These are phyloP conservation scores for Heliconius himera DNA, from an alignment of 1,140 invertebrate species.

Conservation along the genomic window DNA sequence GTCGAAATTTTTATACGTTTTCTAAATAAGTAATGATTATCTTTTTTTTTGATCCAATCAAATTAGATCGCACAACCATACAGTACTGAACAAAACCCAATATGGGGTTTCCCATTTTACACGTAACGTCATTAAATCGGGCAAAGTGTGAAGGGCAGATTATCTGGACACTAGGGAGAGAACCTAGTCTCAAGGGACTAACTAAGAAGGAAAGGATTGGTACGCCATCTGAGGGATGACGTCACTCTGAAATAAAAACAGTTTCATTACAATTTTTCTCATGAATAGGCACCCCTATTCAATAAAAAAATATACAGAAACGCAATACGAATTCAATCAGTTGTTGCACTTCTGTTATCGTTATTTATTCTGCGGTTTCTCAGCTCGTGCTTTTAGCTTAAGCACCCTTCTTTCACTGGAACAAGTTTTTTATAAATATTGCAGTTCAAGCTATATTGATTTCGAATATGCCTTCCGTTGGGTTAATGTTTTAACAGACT, in stretches of 20 bases:
- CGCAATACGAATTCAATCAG: conserved; percentile 36
- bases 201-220: too few species aligned
- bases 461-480: conserved; percentile 3
- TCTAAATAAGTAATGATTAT: too few species aligned
- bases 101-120: too few species aligned
- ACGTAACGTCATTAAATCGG: too few species aligned
- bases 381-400: conserved; percentile 30
- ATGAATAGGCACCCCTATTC: conserved; percentile 26
- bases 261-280: background rate
- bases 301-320: conserved; percentile 35
- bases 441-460: background rate
- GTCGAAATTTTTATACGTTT: too few species aligned
- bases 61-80: too few species aligned
- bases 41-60: too few species aligned
- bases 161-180: too few species aligned
- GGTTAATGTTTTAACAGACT: background rate
- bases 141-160: too few species aligned
- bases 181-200: too few species aligned
- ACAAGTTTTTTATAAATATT: conserved; percentile 2
- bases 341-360: conserved; percentile 37
- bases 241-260: background rate
- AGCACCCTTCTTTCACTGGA: conserved; percentile 8
- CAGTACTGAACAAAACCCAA: too few species aligned
- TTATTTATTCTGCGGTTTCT: conserved; percentile 28
- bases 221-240: too few species aligned